Evolutionary conservation across 2,797 vertebrate species (phyloP).

Genomic region (Bradypodion pumilum): DNA sequence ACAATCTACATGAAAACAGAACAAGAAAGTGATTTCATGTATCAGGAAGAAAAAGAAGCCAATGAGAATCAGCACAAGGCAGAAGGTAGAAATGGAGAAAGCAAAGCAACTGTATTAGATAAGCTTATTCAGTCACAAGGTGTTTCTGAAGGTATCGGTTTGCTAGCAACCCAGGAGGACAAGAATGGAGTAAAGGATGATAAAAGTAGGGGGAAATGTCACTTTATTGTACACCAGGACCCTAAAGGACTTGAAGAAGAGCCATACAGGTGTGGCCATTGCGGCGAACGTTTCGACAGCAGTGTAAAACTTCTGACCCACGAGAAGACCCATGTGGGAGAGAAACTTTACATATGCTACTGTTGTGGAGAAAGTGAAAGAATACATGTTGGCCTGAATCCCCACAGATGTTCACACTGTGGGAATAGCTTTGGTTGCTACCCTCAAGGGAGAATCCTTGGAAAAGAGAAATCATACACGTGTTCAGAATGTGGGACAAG

Average conservation of each 20-base stretch:
- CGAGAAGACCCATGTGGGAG: slow-evolving; percentile 1
- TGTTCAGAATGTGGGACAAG: slow-evolving; percentile 11
- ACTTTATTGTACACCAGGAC: not conserved
- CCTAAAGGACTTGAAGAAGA: not conserved
- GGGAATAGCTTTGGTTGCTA: slow-evolving; percentile 18
- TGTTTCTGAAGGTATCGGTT: not conserved
- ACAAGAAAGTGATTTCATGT: not conserved
- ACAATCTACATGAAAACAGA: not conserved
- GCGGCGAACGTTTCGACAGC: not conserved
- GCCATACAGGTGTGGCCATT: slow-evolving; percentile 17
- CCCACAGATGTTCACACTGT: slow-evolving; percentile 9
- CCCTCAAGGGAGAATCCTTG: not conserved
- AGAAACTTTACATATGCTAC: slow-evolving; percentile 14
- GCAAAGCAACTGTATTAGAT: not conserved
- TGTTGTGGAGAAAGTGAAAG: slow-evolving; percentile 23
- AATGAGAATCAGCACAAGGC: not conserved
- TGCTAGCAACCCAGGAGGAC: not conserved
- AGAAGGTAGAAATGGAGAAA: not conserved
- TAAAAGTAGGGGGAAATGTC: too few relatives aligned
- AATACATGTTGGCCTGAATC: slow-evolving; percentile 1
- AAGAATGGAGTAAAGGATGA: not conserved
- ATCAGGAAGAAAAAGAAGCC: not conserved
- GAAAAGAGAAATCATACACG: not conserved
- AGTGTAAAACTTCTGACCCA: not conserved
- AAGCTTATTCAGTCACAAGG: too few relatives aligned